Percentiles rank a stretch among this genome's conserved stretches.
These are phyloP conservation scores for Sciurus niger DNA, from an alignment of 2,113 vertebrate species.

Conservation along the genomic window DNA sequence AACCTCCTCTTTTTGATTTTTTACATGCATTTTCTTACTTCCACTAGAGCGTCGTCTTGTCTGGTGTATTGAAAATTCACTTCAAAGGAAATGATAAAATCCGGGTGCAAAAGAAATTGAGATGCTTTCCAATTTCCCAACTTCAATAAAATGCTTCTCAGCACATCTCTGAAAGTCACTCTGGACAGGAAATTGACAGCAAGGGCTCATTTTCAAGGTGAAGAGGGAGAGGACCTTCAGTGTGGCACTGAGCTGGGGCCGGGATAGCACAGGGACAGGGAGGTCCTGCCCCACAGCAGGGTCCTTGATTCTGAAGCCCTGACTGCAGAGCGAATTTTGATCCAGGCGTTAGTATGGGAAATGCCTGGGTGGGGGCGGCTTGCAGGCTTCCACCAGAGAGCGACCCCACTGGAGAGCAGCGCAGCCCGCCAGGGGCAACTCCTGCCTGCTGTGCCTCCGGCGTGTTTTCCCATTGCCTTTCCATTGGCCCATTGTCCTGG, in stretches of 20 bases:
- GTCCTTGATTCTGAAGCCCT: background rate
- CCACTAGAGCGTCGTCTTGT: slow-evolving; percentile 55
- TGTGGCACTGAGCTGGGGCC: background rate
- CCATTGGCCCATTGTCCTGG: too few relatives aligned
- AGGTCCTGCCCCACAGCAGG: background rate
- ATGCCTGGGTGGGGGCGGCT: background rate
- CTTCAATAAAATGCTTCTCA: slow-evolving; percentile 80
- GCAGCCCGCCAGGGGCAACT: background rate
- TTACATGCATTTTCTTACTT: slow-evolving; percentile 68
- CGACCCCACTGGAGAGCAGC: background rate
- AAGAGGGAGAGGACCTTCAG: background rate
- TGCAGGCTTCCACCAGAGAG: background rate
- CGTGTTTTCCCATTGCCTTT: background rate
- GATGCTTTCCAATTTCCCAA: slow-evolving; percentile 79
- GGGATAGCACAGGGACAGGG: background rate
- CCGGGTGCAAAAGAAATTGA: slow-evolving; percentile 81
- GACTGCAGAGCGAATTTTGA: too few relatives aligned
- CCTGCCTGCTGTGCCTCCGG: background rate
- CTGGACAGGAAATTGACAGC: slow-evolving; percentile 77
- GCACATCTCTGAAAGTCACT: slow-evolving; percentile 68
- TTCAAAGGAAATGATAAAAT: slow-evolving; percentile 84
- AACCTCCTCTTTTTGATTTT: slow-evolving; percentile 54
- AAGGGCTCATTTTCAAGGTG: slow-evolving; percentile 65
- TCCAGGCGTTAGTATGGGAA: background rate
- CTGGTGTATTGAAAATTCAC: slow-evolving; percentile 76